phyloP scores from a whole-genome alignment of 2,888 invertebrate species.

The Camponotus fellah region DNA sequence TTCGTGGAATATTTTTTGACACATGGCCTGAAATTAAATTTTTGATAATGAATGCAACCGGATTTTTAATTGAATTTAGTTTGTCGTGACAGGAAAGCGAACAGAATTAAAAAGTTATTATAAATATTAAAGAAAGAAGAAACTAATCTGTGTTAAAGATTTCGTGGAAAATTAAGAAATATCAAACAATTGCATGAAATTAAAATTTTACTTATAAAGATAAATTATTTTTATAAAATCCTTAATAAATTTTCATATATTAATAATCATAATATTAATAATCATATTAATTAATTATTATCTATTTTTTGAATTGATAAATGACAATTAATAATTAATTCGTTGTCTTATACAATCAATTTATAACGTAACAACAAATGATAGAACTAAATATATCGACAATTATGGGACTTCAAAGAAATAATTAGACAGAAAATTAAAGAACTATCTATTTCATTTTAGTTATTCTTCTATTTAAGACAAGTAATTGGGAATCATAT shows the following conservation, averaged over 20 bases:
- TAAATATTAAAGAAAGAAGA: neutral
- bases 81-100: neutral
- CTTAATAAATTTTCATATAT: neutral
- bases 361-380: neutral
- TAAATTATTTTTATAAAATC: neutral
- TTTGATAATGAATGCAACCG: constrained; percentile 31
- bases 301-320: neutral
- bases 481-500: constrained; percentile 65
- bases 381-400: too few species aligned
- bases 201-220: neutral
- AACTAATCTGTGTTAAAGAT: neutral
- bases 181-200: neutral
- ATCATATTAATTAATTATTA: constrained; percentile 1
- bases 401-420: neutral
- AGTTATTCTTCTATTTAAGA: constrained; percentile 3
- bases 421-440: neutral
- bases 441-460: neutral
- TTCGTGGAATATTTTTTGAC: constrained; percentile 54
- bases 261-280: neutral
- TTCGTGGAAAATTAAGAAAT: neutral
- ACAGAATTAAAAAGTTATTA: constrained; percentile 5
- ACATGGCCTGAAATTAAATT: constrained; percentile 55
- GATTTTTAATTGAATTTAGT: constrained; percentile 45
- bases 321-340: neutral
- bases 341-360: neutral